Conservation (phyloP, 2,113 vertebrate species). For the Crocuta crocuta region DNA sequence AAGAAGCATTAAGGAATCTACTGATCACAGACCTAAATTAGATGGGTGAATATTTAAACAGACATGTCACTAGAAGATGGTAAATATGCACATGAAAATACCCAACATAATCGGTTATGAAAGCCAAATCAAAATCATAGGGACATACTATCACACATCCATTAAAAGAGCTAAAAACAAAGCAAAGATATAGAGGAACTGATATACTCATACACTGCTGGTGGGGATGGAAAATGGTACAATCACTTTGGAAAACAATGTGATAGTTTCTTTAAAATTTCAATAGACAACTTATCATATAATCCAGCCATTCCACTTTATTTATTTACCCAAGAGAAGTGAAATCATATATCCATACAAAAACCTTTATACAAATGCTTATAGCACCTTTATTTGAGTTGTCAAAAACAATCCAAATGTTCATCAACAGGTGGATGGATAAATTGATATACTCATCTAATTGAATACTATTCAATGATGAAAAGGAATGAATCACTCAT, state of each 20-base stretch:
- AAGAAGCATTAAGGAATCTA: neutral
- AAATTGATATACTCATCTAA: neutral
- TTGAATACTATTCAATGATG: neutral
- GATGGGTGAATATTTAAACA: neutral
- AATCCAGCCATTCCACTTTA: too few relatives aligned
- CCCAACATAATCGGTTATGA: neutral
- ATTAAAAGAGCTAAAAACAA: too few relatives aligned
- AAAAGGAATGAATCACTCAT: neutral
- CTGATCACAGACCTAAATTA: neutral
- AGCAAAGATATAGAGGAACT: neutral
- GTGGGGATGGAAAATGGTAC: neutral
- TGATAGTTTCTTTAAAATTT: neutral
- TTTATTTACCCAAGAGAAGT: too few relatives aligned
- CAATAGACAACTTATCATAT: too few relatives aligned
- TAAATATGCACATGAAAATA: neutral
- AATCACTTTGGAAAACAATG: neutral
- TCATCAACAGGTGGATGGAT: neutral
- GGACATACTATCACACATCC: too few relatives aligned
- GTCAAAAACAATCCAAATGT: neutral
- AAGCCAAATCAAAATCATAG: too few relatives aligned
- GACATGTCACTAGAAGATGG: neutral
- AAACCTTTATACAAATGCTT: neutral
- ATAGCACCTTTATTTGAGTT: neutral
- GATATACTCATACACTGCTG: neutral
- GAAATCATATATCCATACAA: too few relatives aligned